Evolutionary conservation across 2,888 invertebrate genomes (phyloP), one percentile per base, ranked within the genome.

Genomic region (Emmelina monodactyla): DNA sequence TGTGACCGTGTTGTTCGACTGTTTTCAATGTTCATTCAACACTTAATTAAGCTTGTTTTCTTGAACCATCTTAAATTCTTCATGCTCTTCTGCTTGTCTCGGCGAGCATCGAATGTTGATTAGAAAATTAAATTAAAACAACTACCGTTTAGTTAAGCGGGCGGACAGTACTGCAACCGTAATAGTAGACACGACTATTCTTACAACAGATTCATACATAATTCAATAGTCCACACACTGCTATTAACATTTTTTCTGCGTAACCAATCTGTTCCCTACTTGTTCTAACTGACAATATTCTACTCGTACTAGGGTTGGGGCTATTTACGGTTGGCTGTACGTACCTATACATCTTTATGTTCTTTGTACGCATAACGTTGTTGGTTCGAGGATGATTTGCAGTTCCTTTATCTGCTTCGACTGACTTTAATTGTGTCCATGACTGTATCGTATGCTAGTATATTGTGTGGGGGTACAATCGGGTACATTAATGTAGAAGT

Each of bases 381-480:
- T 58, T 55, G 62, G 66, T 69, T 71, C 71, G 66, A 62, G 55
- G 55, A 57, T 76, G 78, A 78, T 76, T 76, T 68, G 72, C 73
- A 62, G 47, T 67, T 73, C 56, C 51, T 52, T 58, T 55, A 55
- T 54, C 55, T 51, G 65, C 66, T 68, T 25, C 9, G 9, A 9
- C 11, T 25, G n/a, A 10, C 25, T n/a, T 9, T 71, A 72, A 75
- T 75, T 72, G 61, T 67, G 68, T 63, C 57, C 55, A 55, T 52
- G 39, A 43, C 44, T 45, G 33, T 42, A 40, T 35, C 36, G 37
- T 37, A 34, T 33, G 33, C 34, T 37, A 40, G 31, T 28, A 32
- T 22, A 15, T 31, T 29, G 34, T n/a, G n/a, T n/a, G n/a, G n/a
- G n/a, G n/a, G n/a, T n/a, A n/a, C n/a, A n/a, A n/a, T n/a, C n/a